Percentiles rank a stretch among this genome's conserved stretches.
Conservation (phyloP, 2,888 invertebrate genomes). For the Trimorus sp. region DNA sequence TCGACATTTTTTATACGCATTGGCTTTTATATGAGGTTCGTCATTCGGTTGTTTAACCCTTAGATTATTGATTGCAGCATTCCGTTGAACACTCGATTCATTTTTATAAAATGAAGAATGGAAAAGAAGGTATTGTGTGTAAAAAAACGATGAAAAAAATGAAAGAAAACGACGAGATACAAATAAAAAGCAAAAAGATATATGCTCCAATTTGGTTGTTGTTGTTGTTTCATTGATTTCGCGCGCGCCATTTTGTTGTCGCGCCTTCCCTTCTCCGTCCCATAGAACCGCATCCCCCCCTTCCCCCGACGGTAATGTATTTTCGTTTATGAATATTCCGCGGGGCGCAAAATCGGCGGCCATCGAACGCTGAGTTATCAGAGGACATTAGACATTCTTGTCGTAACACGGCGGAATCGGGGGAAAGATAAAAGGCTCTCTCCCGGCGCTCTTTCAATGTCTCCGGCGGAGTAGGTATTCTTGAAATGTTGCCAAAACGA, state of each 20-base stretch:
- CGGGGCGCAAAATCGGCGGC: slow-evolving; percentile 56
- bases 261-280: neutral
- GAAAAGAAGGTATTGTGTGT: slow-evolving; percentile 66
- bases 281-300: neutral
- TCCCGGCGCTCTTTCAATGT: slow-evolving; percentile 54
- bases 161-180: slow-evolving; percentile 47
- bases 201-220: slow-evolving; percentile 53
- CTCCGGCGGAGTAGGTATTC: slow-evolving; percentile 65
- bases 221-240: slow-evolving; percentile 48
- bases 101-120: slow-evolving; percentile 63
- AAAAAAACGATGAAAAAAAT: slow-evolving; percentile 54
- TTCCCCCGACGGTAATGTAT: slow-evolving; percentile 15
- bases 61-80: slow-evolving; percentile 45
- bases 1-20: slow-evolving; percentile 58
- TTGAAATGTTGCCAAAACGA: slow-evolving; percentile 73
- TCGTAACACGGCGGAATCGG: slow-evolving; percentile 58
- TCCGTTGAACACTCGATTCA: slow-evolving; percentile 53
- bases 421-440: slow-evolving; percentile 66
- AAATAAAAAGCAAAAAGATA: slow-evolving; percentile 54
- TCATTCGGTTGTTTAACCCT: slow-evolving; percentile 45
- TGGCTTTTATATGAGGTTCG: slow-evolving; percentile 52
- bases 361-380: slow-evolving; percentile 65
- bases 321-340: slow-evolving; percentile 54
- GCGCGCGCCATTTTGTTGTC: slow-evolving; percentile 9
- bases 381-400: slow-evolving; percentile 66